These are phyloP conservation scores for Tenebrosternarchus preto DNA, from an alignment of 2,113 vertebrate species.

Conservation along the genomic window DNA sequence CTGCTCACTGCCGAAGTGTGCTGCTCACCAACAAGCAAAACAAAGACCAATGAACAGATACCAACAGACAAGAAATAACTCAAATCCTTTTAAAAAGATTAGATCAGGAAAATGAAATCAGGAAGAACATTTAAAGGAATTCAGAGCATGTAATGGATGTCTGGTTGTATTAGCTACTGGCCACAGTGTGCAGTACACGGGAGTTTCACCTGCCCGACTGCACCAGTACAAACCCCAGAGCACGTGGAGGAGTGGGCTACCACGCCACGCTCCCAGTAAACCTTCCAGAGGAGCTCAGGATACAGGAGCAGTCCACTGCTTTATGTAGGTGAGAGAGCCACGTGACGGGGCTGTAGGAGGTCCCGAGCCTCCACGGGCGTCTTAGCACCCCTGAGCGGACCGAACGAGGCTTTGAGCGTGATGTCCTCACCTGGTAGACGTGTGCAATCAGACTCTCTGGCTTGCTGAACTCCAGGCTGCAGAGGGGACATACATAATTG, in stretches of 20 bases:
- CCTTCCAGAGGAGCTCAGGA: constrained; percentile 22
- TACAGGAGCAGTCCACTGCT: background rate
- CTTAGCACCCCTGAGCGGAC: constrained; percentile 4
- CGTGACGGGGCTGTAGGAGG: constrained; percentile 37
- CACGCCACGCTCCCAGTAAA: background rate
- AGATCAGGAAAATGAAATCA: background rate
- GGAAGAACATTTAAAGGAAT: background rate
- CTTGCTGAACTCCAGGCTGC: constrained; percentile 88
- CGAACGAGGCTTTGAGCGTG: constrained; percentile 15
- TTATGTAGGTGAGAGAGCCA: background rate
- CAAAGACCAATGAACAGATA: no score
- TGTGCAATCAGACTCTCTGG: constrained; percentile 92
- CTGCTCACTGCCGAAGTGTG: constrained; percentile 89
- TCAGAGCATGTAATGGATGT: background rate
- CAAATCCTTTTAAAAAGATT: no score
- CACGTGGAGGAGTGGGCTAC: background rate
- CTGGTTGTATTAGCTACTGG: no score
- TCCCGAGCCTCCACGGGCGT: constrained; percentile 20
- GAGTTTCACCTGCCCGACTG: background rate
- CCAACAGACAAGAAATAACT: no score
- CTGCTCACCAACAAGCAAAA: constrained; percentile 65
- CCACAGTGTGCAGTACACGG: background rate
- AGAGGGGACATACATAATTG: constrained; percentile 87
- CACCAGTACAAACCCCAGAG: background rate
- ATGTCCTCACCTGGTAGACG: constrained; percentile 86